Base-by-base conservation (phyloP, 2,888 invertebrate species). In the Camponotus fellah region DNA sequence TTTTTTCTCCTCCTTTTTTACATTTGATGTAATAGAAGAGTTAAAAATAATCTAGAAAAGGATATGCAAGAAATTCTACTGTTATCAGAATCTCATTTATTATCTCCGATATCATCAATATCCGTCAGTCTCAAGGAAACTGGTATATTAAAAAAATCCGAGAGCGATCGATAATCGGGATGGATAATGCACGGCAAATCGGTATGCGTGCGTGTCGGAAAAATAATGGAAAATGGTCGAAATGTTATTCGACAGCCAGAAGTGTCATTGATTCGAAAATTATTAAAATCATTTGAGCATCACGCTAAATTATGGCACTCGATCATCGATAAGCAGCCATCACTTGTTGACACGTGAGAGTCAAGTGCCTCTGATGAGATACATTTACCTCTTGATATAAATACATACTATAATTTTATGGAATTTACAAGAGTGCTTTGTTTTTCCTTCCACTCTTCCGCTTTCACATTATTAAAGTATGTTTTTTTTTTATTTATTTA, bases 241-340 rank as follows among this genome's bases (percentile, higher is more conserved):
- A 80, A 71, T 80, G 49, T 26, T 80, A 60, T 86, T 80, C 72
- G 77, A 89, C 53, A 81, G 40, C 66, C n/a, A 68, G 85, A 85
- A 82, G 82, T 49, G 77, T 65, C 84, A 65, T 86, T 88, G 75
- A 84, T 53, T 69, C 72, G 88, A 86, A 86, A 89, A 53, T 53
- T 53, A 85, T 83, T 83, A 71, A 71, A 77, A 81, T 87, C 82
- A 74, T 56, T 69, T 84, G 85, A 60, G 71, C 60, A 80, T 80
- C 49, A 49, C 60, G 37, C 46, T 79, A 46, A 80, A 71, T 80
- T 71, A 80, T 69, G n/a, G 9, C 79, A 71, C 60, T 80, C 46
- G 40, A 60, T 79, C 46, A 46, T 71, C 17, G 46, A 80, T 80
- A 17, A 46, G 34, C 49, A 62, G 71, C 49, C 69, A 21, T 80